Percentiles rank a stretch among this genome's conserved stretches.
These are phyloP conservation scores for Drosophila histrio DNA, from an alignment of 2,888 invertebrate genomes.

Conservation along the genomic window DNA sequence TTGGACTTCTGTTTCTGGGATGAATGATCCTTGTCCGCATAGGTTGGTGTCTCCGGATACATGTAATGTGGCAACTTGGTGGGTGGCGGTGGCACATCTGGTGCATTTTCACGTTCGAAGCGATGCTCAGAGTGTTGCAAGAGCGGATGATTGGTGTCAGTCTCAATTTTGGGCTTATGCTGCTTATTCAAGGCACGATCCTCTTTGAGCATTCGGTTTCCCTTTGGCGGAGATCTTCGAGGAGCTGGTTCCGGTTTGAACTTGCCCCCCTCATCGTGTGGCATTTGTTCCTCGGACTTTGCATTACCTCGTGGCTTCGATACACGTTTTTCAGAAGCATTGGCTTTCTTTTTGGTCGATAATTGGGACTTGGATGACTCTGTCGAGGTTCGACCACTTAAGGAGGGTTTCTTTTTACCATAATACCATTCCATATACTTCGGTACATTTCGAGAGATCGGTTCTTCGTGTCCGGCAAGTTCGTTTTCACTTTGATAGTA, in stretches of 20 bases:
- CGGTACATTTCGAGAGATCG: conserved; percentile 85
- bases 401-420: conserved; percentile 85
- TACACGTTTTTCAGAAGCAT: conserved; percentile 70
- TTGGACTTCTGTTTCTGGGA: conserved; percentile 67
- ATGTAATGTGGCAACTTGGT: conserved; percentile 87
- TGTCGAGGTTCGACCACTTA: conserved; percentile 73
- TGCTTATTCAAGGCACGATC: conserved; percentile 86
- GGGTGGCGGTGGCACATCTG: conserved; percentile 85
- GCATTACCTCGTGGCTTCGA: conserved; percentile 80
- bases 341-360: conserved; percentile 60
- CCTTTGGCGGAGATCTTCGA: conserved; percentile 82
- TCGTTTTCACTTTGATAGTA: conserved; percentile 84
- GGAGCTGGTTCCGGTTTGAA: conserved; percentile 84
- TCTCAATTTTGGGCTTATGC: conserved; percentile 83
- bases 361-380: conserved; percentile 70
- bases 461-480: conserved; percentile 74
- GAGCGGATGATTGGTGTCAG: conserved; percentile 88
- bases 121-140: conserved; percentile 92
- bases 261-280: conserved; percentile 83
- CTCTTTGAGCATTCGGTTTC: conserved; percentile 82
- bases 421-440: conserved; percentile 92
- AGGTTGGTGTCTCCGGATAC: conserved; percentile 85
- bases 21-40: conserved; percentile 72
- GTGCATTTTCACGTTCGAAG: conserved; percentile 87
- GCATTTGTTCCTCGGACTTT: conserved; percentile 61